Percentiles rank a stretch among this genome's conserved stretches.
phyloP scores from a whole-genome alignment of 2,888 invertebrate genomes.

The Sipha maydis region DNA sequence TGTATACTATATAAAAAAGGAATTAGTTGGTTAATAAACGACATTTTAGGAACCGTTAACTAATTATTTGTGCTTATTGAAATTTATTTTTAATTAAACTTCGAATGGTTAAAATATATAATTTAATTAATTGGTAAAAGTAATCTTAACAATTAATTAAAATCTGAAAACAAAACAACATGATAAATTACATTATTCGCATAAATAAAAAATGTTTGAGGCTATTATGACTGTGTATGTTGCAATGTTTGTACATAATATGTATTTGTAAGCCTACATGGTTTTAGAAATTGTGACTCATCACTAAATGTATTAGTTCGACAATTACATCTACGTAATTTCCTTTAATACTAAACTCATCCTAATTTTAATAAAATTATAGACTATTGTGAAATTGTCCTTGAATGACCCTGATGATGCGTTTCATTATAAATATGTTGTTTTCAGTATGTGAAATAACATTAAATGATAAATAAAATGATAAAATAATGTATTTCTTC shows the following conservation, averaged over 20 bases:
- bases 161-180: not conserved
- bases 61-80: too few relatives aligned
- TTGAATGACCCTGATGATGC: conserved; percentile 22
- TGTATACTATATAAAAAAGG: too few relatives aligned
- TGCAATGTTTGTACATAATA: not conserved
- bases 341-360: conserved; percentile 14
- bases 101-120: too few relatives aligned
- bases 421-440: not conserved
- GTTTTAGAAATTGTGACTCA: conserved; percentile 16
- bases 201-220: not conserved
- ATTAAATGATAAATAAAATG: too few relatives aligned
- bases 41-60: too few relatives aligned
- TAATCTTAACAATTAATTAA: not conserved
- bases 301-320: conserved; percentile 7
- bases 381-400: conserved; percentile 22
- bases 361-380: conserved; percentile 14
- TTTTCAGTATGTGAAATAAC: not conserved
- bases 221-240: conserved; percentile 4
- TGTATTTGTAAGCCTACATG: not conserved
- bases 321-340: conserved; percentile 13
- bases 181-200: not conserved
- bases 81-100: too few relatives aligned
- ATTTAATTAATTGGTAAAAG: too few relatives aligned
- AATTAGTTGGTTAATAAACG: too few relatives aligned
- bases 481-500: not conserved